Conservation (phyloP, 2,113 vertebrate genomes). For the Clarias macrocephalus region DNA sequence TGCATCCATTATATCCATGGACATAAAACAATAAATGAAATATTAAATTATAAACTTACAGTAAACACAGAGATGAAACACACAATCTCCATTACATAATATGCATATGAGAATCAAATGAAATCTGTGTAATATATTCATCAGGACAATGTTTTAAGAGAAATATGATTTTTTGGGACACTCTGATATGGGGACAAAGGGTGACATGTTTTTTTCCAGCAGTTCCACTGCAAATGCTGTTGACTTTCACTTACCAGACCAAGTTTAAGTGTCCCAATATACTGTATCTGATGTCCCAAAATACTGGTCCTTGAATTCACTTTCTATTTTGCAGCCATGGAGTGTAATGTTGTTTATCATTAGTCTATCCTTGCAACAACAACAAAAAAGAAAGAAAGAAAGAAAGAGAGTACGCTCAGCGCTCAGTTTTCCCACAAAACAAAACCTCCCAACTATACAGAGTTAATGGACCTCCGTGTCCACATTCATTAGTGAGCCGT, state of each 20-base stretch:
- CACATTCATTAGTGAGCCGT: background rate
- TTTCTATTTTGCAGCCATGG: no score
- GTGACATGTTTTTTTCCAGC: background rate
- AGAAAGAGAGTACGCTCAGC: background rate
- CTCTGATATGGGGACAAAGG: background rate
- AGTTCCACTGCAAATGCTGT: background rate
- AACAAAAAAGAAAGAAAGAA: background rate
- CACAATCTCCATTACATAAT: background rate
- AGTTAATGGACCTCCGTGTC: constrained; percentile 12
- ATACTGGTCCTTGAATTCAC: background rate
- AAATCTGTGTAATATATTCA: background rate
- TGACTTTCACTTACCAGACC: background rate
- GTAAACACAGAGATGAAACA: background rate
- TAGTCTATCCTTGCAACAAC: background rate
- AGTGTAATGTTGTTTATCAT: constrained; percentile 19
- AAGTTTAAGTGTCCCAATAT: background rate
- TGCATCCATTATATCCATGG: background rate
- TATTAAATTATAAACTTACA: background rate
- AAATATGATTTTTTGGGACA: background rate
- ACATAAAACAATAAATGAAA: background rate
- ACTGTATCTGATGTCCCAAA: background rate
- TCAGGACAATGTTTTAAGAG: background rate
- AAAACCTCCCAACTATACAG: background rate
- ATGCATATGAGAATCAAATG: background rate
- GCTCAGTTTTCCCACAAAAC: constrained; percentile 2